These are phyloP conservation scores for Lindbergichthys nudifrons DNA, from an alignment of 2,797 vertebrate genomes.

Conservation along the genomic window DNA sequence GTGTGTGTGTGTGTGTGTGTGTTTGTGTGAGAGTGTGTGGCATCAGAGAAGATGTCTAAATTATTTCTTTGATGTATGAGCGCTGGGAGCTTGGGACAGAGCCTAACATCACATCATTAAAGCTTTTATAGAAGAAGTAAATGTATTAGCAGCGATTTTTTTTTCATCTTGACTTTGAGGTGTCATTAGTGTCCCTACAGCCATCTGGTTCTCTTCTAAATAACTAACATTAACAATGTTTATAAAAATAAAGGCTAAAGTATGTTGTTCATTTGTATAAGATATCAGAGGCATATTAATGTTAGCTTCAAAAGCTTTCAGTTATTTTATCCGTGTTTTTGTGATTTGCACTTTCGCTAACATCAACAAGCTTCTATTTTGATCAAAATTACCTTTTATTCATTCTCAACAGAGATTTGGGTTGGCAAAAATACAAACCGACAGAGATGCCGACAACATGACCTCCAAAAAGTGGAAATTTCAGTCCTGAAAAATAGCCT, in stretches of 20 bases:
- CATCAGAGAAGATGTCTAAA: slow-evolving; percentile 29
- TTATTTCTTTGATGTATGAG: slow-evolving; percentile 66
- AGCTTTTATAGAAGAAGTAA: slow-evolving; percentile 39
- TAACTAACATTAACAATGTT: background rate
- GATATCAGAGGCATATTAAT: background rate
- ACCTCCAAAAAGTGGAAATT: slow-evolving; percentile 7
- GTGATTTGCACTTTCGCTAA: background rate
- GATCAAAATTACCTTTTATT: slow-evolving; percentile 4
- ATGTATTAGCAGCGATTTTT: slow-evolving; percentile 40
- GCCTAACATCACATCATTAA: slow-evolving; percentile 49
- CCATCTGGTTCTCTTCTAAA: slow-evolving; percentile 20
- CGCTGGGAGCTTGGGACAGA: slow-evolving; percentile 49
- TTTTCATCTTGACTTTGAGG: slow-evolving; percentile 31
- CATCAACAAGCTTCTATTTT: background rate
- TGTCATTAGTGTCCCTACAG: slow-evolving; percentile 20
- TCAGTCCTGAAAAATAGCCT: slow-evolving; percentile 8
- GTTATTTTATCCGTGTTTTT: background rate
- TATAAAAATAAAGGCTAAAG: background rate
- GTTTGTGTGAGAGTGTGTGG: slow-evolving; percentile 17
- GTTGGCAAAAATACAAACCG: slow-evolving; percentile 5
- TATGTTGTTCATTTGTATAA: slow-evolving; percentile 1
- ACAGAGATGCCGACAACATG: background rate
- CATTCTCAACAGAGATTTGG: background rate
- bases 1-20: no score
- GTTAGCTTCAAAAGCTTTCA: background rate